These are phyloP conservation scores for Limnephilus lunatus DNA, from an alignment of 2,888 invertebrate genomes.

Conservation along the genomic window DNA sequence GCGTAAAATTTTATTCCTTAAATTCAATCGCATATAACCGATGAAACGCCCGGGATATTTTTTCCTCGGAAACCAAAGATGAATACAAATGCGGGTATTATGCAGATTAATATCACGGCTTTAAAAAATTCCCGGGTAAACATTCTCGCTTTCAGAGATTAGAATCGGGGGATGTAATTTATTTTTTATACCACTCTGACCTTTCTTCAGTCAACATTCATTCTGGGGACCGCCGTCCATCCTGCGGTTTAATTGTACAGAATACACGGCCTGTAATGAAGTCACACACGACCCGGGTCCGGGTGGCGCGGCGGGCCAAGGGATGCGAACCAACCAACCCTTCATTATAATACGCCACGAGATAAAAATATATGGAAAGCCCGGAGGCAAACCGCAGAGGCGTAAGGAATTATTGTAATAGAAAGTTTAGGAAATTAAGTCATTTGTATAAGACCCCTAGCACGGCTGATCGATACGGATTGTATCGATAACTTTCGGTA, in stretches of 20 bases:
- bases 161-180: constrained; percentile 54
- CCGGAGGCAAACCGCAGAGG: not conserved
- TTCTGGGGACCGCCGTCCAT: constrained; percentile 40
- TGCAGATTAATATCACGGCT: constrained; percentile 3
- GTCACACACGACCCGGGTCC: constrained; percentile 37
- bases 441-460: not conserved
- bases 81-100: constrained; percentile 8
- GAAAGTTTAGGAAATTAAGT: not conserved
- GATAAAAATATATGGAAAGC: constrained; percentile 36
- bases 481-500: too few species aligned
- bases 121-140: constrained; percentile 7
- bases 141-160: constrained; percentile 38
- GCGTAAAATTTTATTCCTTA: not conserved
- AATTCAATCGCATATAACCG: constrained; percentile 1
- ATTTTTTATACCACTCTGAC: constrained; percentile 59
- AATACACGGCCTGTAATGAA: constrained; percentile 57
- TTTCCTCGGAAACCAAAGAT: not conserved
- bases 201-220: constrained; percentile 48
- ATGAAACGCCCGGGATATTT: not conserved
- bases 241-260: constrained; percentile 56
- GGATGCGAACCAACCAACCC: constrained; percentile 22
- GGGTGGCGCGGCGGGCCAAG: not conserved
- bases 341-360: constrained; percentile 44
- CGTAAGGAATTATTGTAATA: not conserved
- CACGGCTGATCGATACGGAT: too few species aligned